Base-by-base conservation (phyloP, 2,888 invertebrate genomes). In the Drosophila fulvimacula region DNA sequence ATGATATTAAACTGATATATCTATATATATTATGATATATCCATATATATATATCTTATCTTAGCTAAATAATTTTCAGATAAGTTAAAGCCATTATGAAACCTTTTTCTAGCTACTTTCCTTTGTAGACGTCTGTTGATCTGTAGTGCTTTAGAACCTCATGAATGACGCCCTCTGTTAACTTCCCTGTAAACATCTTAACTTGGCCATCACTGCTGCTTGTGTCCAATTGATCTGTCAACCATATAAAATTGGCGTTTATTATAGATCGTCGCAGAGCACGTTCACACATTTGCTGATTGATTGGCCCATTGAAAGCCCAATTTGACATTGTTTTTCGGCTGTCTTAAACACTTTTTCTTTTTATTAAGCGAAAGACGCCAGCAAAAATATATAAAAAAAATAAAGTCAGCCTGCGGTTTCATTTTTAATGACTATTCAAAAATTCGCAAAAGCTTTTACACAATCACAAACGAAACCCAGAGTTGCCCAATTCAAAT, bases 311-410 rank as follows among this genome's bases (percentile, higher is more conserved):
- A 67, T 59, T 65, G 74, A 77, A 77, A 80, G 66, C 34, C 58
- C 78, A 83, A 49, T 81, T 85, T 68, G 65, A 67, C 63, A 73
- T 73, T 79, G 70, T 79, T 70, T 56, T 71, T 55, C 32, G 15
- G 15, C 13, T 46, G 15, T 10, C 13, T 41, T n/a, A 5, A 5
- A 24, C n/a, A 52, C 51, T 36, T 24, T 46, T 53, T 59, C 39
- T 38, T 52, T 57, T 55, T 17, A 17, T 17, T 41, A 48, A 51
- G 51, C 64, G 56, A 56, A 52, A 39, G 34, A 9, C 10, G 5
- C 21, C 34, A 32, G 52, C 10, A 2, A 41, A 36, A 30, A 32
- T 32, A 52, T 27, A 27, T 19, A n/a, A 42, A 41, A 36, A 30
- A 42, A 30, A 27, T 34, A 13, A n/a, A 30, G 39, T 51, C 24